Base-by-base conservation (phyloP, 1,140 invertebrate genomes). In the Aphelenchoides besseyi region DNA sequence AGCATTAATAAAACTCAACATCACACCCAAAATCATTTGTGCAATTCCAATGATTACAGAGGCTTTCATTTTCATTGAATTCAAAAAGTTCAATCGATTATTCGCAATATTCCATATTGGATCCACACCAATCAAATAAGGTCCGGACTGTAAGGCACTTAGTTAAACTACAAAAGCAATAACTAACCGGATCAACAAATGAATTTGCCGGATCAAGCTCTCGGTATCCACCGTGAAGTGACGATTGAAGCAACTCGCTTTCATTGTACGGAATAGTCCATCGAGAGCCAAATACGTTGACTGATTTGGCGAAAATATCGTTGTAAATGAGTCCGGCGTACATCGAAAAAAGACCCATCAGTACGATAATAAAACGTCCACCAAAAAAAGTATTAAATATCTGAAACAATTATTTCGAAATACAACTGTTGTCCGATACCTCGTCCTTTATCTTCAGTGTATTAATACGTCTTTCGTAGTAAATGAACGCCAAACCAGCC, bases 41-140 rank as follows among this genome's bases (percentile, higher is more conserved):
- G 90, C 82, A 0, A 98, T 92, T 52, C 95, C 95, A 78, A 97
- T 89, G 75, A 97, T 94, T 69, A 98, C 93, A 18, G 94, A 97
- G 52, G 96, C 86, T 85, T 98, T 98, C 95, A 98, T 98, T 88
- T 98, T 98, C 69, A 92, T 93, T 0, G 94, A 95, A 87, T 98
- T 98, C 18, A 94, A 86, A 86, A 95, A 98, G 55, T 93, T 91
- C 76, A 98, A 95, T 86, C 97, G 97, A 87, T 98, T 98, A 62
- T 82, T 71, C n/a, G 80, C 79, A 63, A 83, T 53, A 66, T 81
- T 78, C 83, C 82, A 85, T 32, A 82, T 71, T 26, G 82, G 82
- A 73, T 83, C 82, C 2, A 83, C 63, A 29, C 83, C 81, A 57
- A 78, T 54, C 8, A 69, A 74, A 72, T 83, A 85, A 5, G 81